Conservation (phyloP, 2,113 vertebrate species). For the Copsychus sechellarum region DNA sequence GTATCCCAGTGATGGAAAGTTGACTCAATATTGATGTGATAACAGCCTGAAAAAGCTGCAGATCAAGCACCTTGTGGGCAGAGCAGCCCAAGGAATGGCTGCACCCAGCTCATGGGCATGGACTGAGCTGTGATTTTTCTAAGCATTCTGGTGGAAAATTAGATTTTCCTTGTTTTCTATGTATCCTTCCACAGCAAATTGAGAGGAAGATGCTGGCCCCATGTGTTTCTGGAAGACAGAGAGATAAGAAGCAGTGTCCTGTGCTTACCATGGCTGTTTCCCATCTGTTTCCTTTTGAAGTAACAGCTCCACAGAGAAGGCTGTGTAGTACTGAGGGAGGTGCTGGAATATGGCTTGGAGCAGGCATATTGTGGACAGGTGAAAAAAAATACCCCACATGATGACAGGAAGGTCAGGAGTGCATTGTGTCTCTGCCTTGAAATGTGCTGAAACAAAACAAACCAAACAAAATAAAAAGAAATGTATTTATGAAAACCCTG, state of each 20-base stretch:
- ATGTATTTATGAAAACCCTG: background rate
- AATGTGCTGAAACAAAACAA: background rate
- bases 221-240: background rate
- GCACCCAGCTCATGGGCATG: background rate
- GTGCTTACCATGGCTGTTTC: background rate
- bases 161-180: background rate
- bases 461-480: background rate
- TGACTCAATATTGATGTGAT: background rate
- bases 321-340: background rate
- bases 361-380: background rate
- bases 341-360: background rate
- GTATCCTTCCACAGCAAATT: background rate
- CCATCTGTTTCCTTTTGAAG: constrained; percentile 21
- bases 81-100: background rate
- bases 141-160: background rate
- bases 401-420: constrained; percentile 27
- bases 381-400: background rate
- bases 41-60: background rate
- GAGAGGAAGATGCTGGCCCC: background rate
- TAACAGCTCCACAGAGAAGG: background rate
- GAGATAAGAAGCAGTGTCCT: background rate
- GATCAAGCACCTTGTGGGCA: background rate
- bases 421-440: background rate
- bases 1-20: background rate
- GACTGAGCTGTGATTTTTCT: background rate